phyloP scores from a whole-genome alignment of 2,113 vertebrate species.

The Pterocles burchelli region DNA sequence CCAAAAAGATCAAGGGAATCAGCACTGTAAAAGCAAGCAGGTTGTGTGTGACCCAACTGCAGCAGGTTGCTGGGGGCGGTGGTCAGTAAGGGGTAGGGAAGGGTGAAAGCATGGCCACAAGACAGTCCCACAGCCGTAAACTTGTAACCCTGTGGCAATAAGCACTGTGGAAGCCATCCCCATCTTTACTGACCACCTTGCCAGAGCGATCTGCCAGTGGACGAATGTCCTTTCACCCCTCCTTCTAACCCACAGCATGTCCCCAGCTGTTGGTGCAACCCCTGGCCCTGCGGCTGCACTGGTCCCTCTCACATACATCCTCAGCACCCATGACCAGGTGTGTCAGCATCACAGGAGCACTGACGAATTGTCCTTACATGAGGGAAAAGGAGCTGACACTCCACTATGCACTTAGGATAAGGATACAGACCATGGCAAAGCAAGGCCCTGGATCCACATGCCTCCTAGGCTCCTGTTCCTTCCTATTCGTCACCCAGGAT shows the following conservation, averaged over 20 bases:
- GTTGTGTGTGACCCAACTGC: accelerated
- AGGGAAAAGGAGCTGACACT: background rate
- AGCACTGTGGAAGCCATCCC: background rate
- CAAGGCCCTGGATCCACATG: background rate
- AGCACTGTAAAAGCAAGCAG: background rate
- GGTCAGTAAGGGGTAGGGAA: background rate
- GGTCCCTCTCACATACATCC: background rate
- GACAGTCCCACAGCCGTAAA: background rate
- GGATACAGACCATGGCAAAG: background rate
- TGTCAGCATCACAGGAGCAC: background rate
- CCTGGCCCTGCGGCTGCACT: background rate
- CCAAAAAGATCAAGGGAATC: background rate
- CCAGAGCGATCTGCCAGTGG: background rate
- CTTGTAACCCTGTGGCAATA: background rate
- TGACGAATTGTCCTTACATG: accelerated
- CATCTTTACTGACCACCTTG: background rate
- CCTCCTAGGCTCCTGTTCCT: accelerated
- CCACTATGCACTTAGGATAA: too few species aligned
- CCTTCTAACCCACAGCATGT: background rate
- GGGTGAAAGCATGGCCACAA: background rate
- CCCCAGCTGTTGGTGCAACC: accelerated
- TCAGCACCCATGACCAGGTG: background rate
- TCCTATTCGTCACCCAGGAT: background rate
- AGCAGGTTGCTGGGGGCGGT: background rate
- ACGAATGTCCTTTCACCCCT: background rate